These are phyloP conservation scores for Rhopalosiphum nymphaeae DNA, from an alignment of 2,888 invertebrate genomes.

Conservation along the genomic window DNA sequence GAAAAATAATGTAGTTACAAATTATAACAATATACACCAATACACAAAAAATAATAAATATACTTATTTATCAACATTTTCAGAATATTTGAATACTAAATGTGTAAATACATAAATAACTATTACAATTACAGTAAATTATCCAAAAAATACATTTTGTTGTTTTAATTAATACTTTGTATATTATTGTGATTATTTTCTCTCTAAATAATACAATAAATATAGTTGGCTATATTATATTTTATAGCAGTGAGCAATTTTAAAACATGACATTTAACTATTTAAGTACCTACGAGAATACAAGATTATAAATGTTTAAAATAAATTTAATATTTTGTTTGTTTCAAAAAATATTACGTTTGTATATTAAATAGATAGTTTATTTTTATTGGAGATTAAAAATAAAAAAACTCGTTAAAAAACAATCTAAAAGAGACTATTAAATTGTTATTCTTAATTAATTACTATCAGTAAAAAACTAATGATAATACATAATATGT, in stretches of 20 bases:
- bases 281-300: background rate
- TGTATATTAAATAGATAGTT: background rate
- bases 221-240: background rate
- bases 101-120: background rate
- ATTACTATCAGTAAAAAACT: background rate
- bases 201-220: background rate
- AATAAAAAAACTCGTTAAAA: slow-evolving; percentile 1
- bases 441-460: background rate
- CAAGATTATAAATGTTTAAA: background rate
- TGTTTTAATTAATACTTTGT: too few species aligned
- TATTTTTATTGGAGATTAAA: background rate
- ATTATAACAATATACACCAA: background rate
- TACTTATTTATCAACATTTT: background rate
- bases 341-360: background rate
- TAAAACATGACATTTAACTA: background rate
- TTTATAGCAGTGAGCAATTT: background rate
- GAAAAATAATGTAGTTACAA: background rate
- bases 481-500: background rate
- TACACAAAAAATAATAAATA: background rate
- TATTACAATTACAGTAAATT: slow-evolving; percentile 9
- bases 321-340: background rate
- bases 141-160: background rate
- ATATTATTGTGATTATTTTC: too few species aligned
- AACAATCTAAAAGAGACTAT: background rate
- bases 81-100: background rate